phyloP scores from a whole-genome alignment of 2,888 invertebrate species.

The Aphidoletes aphidimyza region DNA sequence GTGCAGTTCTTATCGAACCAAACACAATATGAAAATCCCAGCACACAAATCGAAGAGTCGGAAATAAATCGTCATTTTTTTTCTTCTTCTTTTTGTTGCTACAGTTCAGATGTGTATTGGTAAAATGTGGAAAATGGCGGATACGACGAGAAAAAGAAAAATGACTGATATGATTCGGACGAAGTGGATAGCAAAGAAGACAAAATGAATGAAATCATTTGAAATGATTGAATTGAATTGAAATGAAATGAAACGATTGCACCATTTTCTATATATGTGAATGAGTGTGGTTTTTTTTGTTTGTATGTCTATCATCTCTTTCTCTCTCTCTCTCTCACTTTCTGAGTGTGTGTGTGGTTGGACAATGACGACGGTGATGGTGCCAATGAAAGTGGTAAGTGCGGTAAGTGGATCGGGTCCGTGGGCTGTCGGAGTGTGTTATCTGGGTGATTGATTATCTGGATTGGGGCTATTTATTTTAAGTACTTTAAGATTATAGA shows the following conservation, averaged over 20 bases:
- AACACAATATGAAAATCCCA: too few species aligned
- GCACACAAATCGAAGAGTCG: too few species aligned
- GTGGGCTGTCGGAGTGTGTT: neutral
- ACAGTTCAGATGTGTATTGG: neutral
- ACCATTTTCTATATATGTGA: neutral
- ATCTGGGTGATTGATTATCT: slow-evolving; percentile 37
- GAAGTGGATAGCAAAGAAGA: neutral
- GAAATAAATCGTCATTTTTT: too few species aligned
- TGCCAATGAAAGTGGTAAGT: neutral
- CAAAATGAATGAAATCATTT: slow-evolving; percentile 46
- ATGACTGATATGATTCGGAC: slow-evolving; percentile 8
- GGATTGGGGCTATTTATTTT: slow-evolving; percentile 41
- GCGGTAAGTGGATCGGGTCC: neutral
- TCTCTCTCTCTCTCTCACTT: too few species aligned
- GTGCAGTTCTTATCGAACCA: too few species aligned
- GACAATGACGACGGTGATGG: neutral
- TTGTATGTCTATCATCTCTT: too few species aligned
- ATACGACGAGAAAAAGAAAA: slow-evolving; percentile 6
- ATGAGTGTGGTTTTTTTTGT: too few species aligned
- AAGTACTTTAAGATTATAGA: slow-evolving; percentile 9
- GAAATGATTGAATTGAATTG: slow-evolving; percentile 46
- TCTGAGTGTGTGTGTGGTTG: too few species aligned
- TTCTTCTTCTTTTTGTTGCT: neutral
- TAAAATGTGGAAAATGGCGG: neutral
- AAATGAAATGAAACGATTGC: slow-evolving; percentile 26